Evolutionary conservation across 2,888 invertebrate genomes (phyloP).

Genomic region (Trissonchulus sp.): DNA sequence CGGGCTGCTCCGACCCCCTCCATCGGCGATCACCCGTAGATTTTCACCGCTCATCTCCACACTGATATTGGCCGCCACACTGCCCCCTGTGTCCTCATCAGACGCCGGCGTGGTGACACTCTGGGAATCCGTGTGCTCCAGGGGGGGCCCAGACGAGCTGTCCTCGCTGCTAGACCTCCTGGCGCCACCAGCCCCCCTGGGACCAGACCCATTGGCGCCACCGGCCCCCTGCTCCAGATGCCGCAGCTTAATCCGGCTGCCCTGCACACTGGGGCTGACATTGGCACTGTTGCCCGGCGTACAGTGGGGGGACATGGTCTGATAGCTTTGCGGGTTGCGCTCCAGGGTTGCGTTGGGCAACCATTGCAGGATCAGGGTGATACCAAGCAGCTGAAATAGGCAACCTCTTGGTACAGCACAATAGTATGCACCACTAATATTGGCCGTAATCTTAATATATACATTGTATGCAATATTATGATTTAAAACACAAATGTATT

Average conservation of each 20-base stretch:
- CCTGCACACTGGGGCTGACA: not conserved
- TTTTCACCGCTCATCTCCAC: slow-evolving; percentile 55
- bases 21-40: slow-evolving; percentile 51
- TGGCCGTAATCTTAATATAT: no score
- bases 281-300: slow-evolving; percentile 11
- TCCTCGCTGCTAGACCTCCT: slow-evolving; percentile 18
- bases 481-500: no score
- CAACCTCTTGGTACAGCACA: no score
- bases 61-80: slow-evolving; percentile 40
- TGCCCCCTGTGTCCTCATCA: not conserved
- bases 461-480: no score
- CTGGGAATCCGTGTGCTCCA: not conserved
- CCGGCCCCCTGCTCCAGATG: slow-evolving; percentile 11
- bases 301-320: slow-evolving; percentile 24
- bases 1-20: slow-evolving; percentile 31
- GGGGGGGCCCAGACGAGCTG: not conserved
- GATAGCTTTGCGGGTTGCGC: slow-evolving; percentile 69
- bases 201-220: not conserved
- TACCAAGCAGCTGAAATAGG: slow-evolving; percentile 62
- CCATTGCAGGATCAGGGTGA: slow-evolving; percentile 81
- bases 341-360: slow-evolving; percentile 83
- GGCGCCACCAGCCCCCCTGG: not conserved
- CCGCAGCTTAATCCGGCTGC: slow-evolving; percentile 27
- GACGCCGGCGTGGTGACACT: slow-evolving; percentile 11
- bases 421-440: no score